Evolutionary conservation across 2,888 invertebrate genomes (phyloP).

Genomic region (Drosophila limbata): DNA sequence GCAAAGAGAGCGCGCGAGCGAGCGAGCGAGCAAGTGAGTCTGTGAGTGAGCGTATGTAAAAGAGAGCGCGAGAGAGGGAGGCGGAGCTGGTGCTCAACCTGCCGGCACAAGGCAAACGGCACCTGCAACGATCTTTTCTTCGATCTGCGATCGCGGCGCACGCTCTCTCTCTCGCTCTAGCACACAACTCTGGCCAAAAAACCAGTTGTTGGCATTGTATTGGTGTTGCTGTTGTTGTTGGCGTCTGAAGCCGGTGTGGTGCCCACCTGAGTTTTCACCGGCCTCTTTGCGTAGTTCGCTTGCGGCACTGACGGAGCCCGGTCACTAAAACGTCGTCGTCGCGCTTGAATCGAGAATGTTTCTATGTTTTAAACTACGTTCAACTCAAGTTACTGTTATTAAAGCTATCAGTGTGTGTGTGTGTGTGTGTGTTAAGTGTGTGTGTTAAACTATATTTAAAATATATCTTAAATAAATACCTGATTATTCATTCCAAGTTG

Average conservation of each 20-base stretch:
- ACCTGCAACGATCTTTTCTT: conserved; percentile 61
- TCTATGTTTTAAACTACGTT: conserved; percentile 9
- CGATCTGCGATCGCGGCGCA: conserved; percentile 49
- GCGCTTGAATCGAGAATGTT: conserved; percentile 53
- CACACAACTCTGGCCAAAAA: conserved; percentile 36
- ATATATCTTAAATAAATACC: conserved; percentile 5
- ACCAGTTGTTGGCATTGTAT: conserved; percentile 60
- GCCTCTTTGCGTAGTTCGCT: conserved; percentile 73
- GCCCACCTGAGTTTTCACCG: conserved; percentile 60
- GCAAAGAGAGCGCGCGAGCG: neutral
- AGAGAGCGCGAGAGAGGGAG: conserved; percentile 27
- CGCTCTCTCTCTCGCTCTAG: conserved; percentile 60
- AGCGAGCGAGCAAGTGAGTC: conserved; percentile 1
- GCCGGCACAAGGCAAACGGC: conserved; percentile 40
- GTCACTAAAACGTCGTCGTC: conserved; percentile 68
- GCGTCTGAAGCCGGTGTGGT: conserved; percentile 19
- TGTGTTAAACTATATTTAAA: conserved; percentile 39
- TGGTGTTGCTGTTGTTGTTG: conserved; percentile 8
- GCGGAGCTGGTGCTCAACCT: conserved; percentile 66
- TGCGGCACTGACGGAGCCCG: conserved; percentile 78
- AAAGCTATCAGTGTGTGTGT: neutral
- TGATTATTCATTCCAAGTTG: conserved; percentile 10
- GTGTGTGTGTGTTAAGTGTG: conserved; percentile 4
- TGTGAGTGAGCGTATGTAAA: conserved; percentile 39
- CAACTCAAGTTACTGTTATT: conserved; percentile 1